Conservation (phyloP, 1,140 invertebrate genomes). For the Semibalanus balanoides region DNA sequence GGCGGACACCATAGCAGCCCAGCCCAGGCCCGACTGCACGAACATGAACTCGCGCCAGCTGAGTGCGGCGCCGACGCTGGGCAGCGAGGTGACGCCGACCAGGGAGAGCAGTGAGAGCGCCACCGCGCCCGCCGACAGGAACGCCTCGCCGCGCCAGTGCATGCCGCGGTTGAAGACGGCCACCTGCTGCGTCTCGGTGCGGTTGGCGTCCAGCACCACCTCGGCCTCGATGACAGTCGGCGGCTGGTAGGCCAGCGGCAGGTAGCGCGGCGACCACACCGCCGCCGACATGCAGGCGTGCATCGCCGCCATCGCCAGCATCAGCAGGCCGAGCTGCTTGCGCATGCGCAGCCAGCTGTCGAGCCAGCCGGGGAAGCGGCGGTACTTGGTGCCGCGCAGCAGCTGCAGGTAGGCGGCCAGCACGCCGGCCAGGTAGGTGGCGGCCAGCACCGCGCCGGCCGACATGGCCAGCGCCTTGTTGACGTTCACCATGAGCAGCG, state of each 20-base stretch:
- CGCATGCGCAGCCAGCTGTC: conserved; percentile 24
- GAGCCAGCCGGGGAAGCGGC: conserved; percentile 22
- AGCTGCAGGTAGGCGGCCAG: conserved; percentile 21
- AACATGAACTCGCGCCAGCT: conserved; percentile 24
- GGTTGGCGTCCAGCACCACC: conserved; percentile 3
- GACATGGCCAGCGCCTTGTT: conserved; percentile 10
- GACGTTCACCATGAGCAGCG: conserved; percentile 10
- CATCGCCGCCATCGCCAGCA: conserved; percentile 20
- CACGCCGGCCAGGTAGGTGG: conserved; percentile 13
- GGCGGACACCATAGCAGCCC: conserved; percentile 20
- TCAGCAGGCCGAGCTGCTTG: conserved; percentile 23
- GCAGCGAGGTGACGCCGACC: conserved; percentile 23
- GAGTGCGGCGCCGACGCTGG: conserved; percentile 21
- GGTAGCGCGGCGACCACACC: not conserved
- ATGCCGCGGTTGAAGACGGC: conserved; percentile 17
- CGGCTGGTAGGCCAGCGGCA: not conserved
- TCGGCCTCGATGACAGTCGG: not conserved
- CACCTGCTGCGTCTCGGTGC: not conserved
- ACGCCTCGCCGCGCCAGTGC: conserved; percentile 21
- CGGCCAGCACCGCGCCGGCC: conserved; percentile 5
- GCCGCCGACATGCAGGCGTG: conserved; percentile 14
- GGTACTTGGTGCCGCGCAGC: conserved; percentile 21
- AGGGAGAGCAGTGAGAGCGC: conserved; percentile 19
- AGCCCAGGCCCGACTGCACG: conserved; percentile 23
- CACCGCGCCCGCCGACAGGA: conserved; percentile 14